A percentile compares a stretch with the other conserved stretches of the same genome.
phyloP scores from a whole-genome alignment of 2,113 vertebrate species.

The Takifugu bimaculatus region DNA sequence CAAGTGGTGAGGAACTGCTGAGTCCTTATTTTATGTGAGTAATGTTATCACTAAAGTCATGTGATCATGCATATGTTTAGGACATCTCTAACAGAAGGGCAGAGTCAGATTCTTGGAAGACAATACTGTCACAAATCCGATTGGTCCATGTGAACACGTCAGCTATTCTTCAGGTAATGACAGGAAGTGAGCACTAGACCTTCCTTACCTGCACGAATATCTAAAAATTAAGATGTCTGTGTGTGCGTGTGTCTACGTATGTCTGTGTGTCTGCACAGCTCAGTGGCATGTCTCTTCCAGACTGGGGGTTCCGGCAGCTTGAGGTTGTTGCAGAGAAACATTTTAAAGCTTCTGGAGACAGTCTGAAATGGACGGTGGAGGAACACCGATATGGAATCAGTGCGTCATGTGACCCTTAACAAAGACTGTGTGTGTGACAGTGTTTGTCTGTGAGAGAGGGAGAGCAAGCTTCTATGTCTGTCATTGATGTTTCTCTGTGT shows the following conservation, averaged over 20 bases:
- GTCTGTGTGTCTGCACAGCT: slow-evolving; percentile 69
- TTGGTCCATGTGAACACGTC: slow-evolving; percentile 93
- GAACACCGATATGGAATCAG: slow-evolving; percentile 92
- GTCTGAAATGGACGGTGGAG: slow-evolving; percentile 88
- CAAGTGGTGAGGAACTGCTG: slow-evolving; percentile 79
- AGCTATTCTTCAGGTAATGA: slow-evolving; percentile 84
- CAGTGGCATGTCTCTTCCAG: slow-evolving; percentile 85
- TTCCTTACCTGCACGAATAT: background rate
- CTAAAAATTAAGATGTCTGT: slow-evolving; percentile 4
- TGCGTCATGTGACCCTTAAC: slow-evolving; percentile 45
- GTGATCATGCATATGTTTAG: slow-evolving; percentile 59
- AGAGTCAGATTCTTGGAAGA: slow-evolving; percentile 88
- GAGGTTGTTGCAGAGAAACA: slow-evolving; percentile 91
- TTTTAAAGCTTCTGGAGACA: slow-evolving; percentile 78
- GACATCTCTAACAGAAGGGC: slow-evolving; percentile 88
- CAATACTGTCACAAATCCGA: slow-evolving; percentile 89
- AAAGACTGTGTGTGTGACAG: background rate
- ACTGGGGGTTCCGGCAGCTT: slow-evolving; percentile 92
- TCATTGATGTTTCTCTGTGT: slow-evolving; percentile 9
- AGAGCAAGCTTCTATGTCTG: background rate
- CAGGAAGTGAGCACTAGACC: slow-evolving; percentile 18
- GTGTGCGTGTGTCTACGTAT: slow-evolving; percentile 23
- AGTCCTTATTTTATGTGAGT: background rate
- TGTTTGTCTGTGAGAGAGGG: slow-evolving; percentile 1
- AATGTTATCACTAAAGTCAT: background rate